phyloP scores from a whole-genome alignment of 2,113 vertebrate species.

The Actenoides hombroni region DNA sequence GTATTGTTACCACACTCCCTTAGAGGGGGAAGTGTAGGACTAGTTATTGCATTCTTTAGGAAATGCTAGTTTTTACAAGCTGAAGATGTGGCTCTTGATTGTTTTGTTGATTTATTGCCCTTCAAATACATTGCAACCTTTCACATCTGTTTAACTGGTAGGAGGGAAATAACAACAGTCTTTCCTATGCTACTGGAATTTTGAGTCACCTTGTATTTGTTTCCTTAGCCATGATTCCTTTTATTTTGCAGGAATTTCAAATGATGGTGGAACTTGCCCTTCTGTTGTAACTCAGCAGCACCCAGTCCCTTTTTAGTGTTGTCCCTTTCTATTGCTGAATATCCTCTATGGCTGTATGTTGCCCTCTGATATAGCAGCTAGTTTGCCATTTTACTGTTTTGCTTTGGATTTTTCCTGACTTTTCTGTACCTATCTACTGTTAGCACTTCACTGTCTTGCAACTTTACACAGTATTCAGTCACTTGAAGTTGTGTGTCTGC shows the following conservation, averaged over 20 bases:
- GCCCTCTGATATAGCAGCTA: not conserved
- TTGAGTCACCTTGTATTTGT: not conserved
- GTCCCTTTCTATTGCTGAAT: not conserved
- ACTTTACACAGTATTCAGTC: not conserved
- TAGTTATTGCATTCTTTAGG: not conserved
- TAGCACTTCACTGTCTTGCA: not conserved
- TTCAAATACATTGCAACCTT: not conserved
- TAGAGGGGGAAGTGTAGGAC: not conserved
- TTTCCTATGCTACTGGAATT: not conserved
- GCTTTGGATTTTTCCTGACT: not conserved
- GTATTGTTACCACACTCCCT: not conserved
- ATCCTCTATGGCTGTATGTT: not conserved
- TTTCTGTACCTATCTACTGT: not conserved
- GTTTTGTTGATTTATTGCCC: not conserved
- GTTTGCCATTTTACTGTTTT: not conserved
- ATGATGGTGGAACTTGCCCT: not conserved
- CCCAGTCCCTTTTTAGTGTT: not conserved
- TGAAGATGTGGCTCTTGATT: not conserved
- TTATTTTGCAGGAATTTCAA: not conserved
- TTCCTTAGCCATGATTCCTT: not conserved
- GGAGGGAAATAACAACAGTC: not conserved
- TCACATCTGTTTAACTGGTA: not conserved
- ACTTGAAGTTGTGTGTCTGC: not conserved
- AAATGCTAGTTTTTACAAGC: not conserved
- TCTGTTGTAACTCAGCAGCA: not conserved